These are phyloP conservation scores for Eudiplozoon nipponicum DNA, from an alignment of 2,888 invertebrate genomes.

Conservation along the genomic window DNA sequence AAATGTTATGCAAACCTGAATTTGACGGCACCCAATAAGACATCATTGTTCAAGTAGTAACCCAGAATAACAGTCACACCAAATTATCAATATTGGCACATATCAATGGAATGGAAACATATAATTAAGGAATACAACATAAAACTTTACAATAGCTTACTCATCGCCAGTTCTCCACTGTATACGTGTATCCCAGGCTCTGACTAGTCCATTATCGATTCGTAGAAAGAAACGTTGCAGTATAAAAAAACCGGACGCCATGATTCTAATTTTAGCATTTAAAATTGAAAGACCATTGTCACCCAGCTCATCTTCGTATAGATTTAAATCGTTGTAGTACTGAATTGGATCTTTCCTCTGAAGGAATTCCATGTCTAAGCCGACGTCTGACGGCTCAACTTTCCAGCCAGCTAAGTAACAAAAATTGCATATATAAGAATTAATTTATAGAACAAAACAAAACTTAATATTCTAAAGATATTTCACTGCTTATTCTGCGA, in stretches of 20 bases:
- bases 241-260: conserved; percentile 67
- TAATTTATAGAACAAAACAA: no score
- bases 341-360: conserved; percentile 59
- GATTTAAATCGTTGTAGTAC: conserved; percentile 60
- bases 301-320: conserved; percentile 89
- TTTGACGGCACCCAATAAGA: no score
- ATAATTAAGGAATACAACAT: no score
- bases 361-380: conserved; percentile 52
- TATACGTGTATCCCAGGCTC: conserved; percentile 12
- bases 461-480: no score
- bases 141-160: not conserved
- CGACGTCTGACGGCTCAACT: conserved; percentile 33
- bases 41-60: no score
- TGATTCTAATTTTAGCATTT: conserved; percentile 72
- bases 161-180: conserved; percentile 10
- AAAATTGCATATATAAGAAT: no score
- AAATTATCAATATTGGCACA: no score
- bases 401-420: no score
- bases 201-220: conserved; percentile 56
- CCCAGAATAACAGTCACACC: no score
- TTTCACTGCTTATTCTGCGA: no score
- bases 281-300: conserved; percentile 72
- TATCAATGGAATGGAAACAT: no score
- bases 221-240: conserved; percentile 59
- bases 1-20: no score